Evolutionary conservation across 2,113 vertebrate genomes (phyloP).

Genomic region (Ammodytes dubius): DNA sequence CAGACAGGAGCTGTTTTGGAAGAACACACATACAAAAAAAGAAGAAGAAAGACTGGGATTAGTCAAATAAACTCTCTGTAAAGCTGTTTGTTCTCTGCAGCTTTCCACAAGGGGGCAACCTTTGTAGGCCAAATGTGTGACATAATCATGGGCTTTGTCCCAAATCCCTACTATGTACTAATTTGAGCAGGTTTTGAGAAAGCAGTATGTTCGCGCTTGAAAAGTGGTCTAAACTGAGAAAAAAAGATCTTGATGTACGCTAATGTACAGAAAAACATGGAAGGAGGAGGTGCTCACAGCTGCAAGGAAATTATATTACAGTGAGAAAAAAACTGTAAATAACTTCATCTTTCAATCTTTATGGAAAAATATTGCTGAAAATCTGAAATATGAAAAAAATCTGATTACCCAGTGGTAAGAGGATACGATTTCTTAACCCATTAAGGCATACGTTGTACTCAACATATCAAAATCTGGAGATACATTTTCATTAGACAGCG

Average conservation of each 20-base stretch:
- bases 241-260: background rate
- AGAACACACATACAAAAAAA: conserved; percentile 53
- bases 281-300: background rate
- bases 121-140: conserved; percentile 47
- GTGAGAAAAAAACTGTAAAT: background rate
- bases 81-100: conserved; percentile 24
- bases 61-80: conserved; percentile 14
- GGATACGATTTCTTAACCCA: background rate
- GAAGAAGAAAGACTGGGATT: conserved; percentile 61
- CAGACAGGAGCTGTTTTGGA: conserved; percentile 49
- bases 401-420: too few species aligned
- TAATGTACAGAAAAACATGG: background rate
- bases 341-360: background rate
- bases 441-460: background rate
- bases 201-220: background rate
- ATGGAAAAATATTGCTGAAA: background rate
- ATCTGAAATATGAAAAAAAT: too few species aligned
- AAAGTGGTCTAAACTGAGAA: background rate
- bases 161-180: background rate
- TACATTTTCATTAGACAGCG: background rate
- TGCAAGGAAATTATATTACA: too few species aligned
- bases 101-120: conserved; percentile 79
- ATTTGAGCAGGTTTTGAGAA: background rate
- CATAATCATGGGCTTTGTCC: conserved; percentile 7
- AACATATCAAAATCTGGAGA: background rate